Conservation (phyloP, 2,797 vertebrate species). For the Rousettus madagascariensis region DNA sequence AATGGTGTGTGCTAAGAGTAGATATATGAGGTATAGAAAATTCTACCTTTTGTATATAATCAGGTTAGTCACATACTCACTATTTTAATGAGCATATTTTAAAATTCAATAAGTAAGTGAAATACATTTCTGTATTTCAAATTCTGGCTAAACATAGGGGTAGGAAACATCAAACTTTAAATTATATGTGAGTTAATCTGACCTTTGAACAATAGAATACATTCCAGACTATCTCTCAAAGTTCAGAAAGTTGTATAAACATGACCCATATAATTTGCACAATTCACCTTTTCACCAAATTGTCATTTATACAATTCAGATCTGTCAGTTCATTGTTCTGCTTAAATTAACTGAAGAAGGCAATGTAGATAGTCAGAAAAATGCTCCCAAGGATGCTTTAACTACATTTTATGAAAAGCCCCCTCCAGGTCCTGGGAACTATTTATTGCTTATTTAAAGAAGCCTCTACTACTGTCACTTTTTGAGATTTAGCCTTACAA, state of each 20-base stretch:
- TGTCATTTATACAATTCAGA: background rate
- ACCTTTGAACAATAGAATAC: background rate
- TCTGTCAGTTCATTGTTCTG: background rate
- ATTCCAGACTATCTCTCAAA: background rate
- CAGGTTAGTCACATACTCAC: background rate
- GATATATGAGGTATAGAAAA: background rate
- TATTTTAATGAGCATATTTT: slow-evolving; percentile 30
- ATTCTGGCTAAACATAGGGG: background rate
- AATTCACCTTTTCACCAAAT: background rate
- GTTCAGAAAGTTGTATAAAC: background rate
- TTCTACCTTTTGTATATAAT: background rate
- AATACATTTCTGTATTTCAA: slow-evolving; percentile 13
- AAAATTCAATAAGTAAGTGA: slow-evolving; percentile 37
- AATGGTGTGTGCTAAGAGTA: background rate
- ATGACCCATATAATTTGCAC: background rate
- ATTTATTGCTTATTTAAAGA: background rate
- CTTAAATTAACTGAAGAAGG: slow-evolving; percentile 4
- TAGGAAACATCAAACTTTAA: background rate
- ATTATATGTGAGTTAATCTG: background rate
- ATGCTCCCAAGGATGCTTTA: background rate
- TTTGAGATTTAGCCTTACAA: background rate
- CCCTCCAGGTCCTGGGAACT: background rate
- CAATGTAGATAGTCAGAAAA: background rate
- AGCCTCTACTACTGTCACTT: background rate
- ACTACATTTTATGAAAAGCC: background rate